Conservation (phyloP, 2,888 invertebrate species). For the Microplitis deprimator region DNA sequence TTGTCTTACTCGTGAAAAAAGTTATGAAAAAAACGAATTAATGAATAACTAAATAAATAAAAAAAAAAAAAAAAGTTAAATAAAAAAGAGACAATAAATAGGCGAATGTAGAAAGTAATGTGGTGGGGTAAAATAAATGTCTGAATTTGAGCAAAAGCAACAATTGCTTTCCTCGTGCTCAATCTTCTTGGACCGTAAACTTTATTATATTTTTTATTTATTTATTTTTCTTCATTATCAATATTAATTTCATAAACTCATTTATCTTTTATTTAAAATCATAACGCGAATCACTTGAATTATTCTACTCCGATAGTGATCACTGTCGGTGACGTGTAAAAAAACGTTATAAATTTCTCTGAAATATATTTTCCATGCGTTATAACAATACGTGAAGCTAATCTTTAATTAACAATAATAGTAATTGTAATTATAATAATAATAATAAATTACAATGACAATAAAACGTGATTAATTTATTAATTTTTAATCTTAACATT, state of each 20-base stretch:
- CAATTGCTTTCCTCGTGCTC: conserved; percentile 31
- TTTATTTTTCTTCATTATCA: background rate
- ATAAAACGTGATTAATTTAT: conserved; percentile 8
- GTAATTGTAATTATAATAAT: background rate
- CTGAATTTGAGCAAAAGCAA: conserved; percentile 1
- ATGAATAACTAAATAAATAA: conserved; percentile 49
- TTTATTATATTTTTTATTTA: background rate
- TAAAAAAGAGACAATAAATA: conserved; percentile 43
- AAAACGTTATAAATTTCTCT: too few relatives aligned
- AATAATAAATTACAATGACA: background rate
- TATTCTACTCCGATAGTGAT: too few relatives aligned
- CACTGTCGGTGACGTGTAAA: too few relatives aligned
- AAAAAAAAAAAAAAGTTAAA: conserved; percentile 37
- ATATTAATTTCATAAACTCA: background rate
- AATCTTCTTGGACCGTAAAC: conserved; percentile 21
- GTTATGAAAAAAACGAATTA: conserved; percentile 26
- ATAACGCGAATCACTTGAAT: too few relatives aligned
- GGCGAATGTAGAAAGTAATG: conserved; percentile 50
- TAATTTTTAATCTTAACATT: background rate
- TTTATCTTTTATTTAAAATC: too few relatives aligned
- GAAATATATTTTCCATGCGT: too few relatives aligned
- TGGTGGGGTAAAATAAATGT: conserved; percentile 34
- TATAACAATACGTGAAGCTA: too few relatives aligned
- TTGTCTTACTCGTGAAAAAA: conserved; percentile 25
- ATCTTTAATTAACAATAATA: too few relatives aligned